These are phyloP conservation scores for Drosophila anomalata DNA, from an alignment of 2,888 invertebrate species.

Conservation along the genomic window DNA sequence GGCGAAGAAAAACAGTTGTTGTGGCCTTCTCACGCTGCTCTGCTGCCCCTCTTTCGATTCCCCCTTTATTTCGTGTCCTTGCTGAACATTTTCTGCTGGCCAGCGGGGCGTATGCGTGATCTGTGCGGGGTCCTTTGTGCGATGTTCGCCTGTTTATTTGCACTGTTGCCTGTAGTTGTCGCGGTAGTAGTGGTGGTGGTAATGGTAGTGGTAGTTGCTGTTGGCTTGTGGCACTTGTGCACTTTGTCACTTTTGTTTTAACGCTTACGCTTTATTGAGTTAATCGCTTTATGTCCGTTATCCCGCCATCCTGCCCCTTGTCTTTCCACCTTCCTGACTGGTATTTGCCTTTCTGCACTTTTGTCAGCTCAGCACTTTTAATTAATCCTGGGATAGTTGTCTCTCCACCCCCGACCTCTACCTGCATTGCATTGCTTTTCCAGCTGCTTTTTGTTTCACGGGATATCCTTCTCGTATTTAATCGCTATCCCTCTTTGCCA, in stretches of 20 bases:
- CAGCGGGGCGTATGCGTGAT: conserved; percentile 59
- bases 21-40: conserved; percentile 22
- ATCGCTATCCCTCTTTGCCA: conserved; percentile 29
- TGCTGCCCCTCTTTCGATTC: background rate
- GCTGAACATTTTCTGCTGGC: conserved; percentile 10
- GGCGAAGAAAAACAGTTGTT: conserved; percentile 30
- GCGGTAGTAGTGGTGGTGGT: conserved; percentile 19
- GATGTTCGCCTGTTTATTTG: conserved; percentile 40
- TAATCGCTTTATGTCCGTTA: conserved; percentile 68
- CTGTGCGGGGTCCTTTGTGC: conserved; percentile 34
- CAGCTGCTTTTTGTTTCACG: conserved; percentile 24
- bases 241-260: conserved; percentile 74
- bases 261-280: conserved; percentile 73
- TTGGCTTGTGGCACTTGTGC: conserved; percentile 53
- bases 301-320: conserved; percentile 3
- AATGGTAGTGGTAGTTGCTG: conserved; percentile 15
- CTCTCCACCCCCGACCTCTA: conserved; percentile 13
- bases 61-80: background rate
- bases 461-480: background rate
- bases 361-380: conserved; percentile 72
- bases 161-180: conserved; percentile 31
- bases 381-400: conserved; percentile 55
- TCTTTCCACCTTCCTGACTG: background rate
- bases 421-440: conserved; percentile 37
- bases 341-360: conserved; percentile 71